Conservation (phyloP, 2,888 invertebrate species). For the Cartodere bifasciata region DNA sequence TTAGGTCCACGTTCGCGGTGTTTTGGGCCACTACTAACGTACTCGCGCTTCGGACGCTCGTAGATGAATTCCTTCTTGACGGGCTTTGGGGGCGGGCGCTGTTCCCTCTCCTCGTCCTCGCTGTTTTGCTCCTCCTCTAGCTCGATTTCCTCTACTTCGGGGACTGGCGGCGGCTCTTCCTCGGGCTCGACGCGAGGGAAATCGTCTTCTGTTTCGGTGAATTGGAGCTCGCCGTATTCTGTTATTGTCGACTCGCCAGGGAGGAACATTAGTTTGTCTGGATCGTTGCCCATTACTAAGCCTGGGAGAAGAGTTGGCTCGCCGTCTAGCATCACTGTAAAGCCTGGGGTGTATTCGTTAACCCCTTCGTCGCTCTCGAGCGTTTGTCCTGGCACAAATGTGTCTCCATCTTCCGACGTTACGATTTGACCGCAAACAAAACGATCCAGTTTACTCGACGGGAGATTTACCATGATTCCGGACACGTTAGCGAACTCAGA, state of each 20-base stretch:
- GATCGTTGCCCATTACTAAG: conserved; percentile 55
- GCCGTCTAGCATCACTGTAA: conserved; percentile 63
- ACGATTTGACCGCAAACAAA: conserved; percentile 71
- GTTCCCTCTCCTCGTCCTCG: conserved; percentile 22
- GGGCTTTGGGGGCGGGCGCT: conserved; percentile 21
- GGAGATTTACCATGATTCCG: conserved; percentile 38
- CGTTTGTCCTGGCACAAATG: conserved; percentile 57
- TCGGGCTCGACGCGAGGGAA: conserved; percentile 19
- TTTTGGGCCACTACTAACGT: conserved; percentile 28
- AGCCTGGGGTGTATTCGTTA: conserved; percentile 63
- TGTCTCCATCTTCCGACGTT: conserved; percentile 40
- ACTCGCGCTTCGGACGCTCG: conserved; percentile 30
- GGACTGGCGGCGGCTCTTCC: conserved; percentile 19
- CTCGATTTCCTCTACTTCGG: conserved; percentile 21
- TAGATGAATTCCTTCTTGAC: conserved; percentile 27
- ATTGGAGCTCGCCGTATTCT: conserved; percentile 31
- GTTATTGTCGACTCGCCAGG: conserved; percentile 33
- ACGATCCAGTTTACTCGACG: conserved; percentile 47
- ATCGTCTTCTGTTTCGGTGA: conserved; percentile 31
- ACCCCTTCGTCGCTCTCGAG: conserved; percentile 58
- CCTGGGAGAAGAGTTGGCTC: conserved; percentile 72
- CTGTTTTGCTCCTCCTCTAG: conserved; percentile 27
- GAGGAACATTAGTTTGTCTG: conserved; percentile 34
- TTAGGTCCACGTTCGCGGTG: conserved; percentile 27
- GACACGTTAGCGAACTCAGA: conserved; percentile 48